Percentiles rank a stretch among this genome's conserved stretches.
Conservation (phyloP, 2,797 vertebrate species). For the Sebastes matsubarae region DNA sequence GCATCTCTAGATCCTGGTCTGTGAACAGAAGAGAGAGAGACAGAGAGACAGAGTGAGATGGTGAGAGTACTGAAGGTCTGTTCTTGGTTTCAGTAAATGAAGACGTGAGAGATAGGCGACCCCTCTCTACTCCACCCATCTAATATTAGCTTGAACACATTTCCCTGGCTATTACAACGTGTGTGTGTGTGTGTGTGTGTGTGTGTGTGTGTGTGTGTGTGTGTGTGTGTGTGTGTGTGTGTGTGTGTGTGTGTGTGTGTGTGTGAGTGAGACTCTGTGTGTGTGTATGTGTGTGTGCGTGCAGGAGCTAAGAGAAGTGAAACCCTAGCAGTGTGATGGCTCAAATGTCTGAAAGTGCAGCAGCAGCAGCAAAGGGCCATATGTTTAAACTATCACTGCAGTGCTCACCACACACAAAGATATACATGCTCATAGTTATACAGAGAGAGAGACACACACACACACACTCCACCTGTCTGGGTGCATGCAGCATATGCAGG, state of each 20-base stretch:
- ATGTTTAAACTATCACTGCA: conserved; percentile 71
- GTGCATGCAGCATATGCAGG: background rate
- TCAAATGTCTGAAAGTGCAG: conserved; percentile 80
- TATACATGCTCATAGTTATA: background rate
- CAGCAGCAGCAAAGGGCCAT: conserved; percentile 61
- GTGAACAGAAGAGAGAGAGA: conserved; percentile 37
- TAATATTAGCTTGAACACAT: conserved; percentile 87
- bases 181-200: conserved; percentile 22
- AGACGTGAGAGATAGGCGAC: conserved; percentile 61
- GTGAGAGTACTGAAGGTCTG: conserved; percentile 17
- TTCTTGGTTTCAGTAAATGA: conserved; percentile 65
- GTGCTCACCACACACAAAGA: conserved; percentile 22
- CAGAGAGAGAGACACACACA: background rate
- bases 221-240: background rate
- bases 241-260: background rate
- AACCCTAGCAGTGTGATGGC: conserved; percentile 73
- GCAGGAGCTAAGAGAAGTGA: conserved; percentile 61
- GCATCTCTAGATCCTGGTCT: conserved; percentile 69
- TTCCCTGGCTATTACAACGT: conserved; percentile 73
- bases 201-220: conserved; percentile 9
- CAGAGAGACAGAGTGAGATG: conserved; percentile 30
- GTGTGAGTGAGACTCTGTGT: background rate
- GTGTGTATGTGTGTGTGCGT: background rate
- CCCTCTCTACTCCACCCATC: conserved; percentile 71
- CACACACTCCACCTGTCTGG: background rate